These are phyloP conservation scores for Idaea biselata DNA, from an alignment of 2,888 invertebrate species.

Conservation along the genomic window DNA sequence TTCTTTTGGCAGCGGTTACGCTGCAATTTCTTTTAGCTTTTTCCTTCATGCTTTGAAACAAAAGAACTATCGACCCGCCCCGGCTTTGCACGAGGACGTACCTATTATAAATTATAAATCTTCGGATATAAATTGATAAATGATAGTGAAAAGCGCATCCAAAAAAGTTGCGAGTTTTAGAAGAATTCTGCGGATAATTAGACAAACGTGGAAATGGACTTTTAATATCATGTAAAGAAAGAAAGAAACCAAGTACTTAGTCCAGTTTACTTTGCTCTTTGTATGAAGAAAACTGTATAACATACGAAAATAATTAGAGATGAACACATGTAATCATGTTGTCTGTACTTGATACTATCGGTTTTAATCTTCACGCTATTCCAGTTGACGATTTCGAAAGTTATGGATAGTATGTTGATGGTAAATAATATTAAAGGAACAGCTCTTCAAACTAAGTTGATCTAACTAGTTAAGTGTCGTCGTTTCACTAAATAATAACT, in stretches of 20 bases:
- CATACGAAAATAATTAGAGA: not conserved
- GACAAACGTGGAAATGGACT: too few species aligned
- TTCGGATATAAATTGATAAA: too few species aligned
- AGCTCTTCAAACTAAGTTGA: not conserved
- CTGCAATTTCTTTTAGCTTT: not conserved
- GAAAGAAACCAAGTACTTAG: not conserved
- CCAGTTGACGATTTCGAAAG: constrained; percentile 29
- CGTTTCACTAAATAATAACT: not conserved
- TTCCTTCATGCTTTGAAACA: not conserved
- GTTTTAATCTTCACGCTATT: constrained; percentile 14
- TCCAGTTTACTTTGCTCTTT: not conserved
- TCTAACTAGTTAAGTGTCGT: not conserved
- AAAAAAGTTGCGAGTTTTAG: too few species aligned
- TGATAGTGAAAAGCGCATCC: too few species aligned
- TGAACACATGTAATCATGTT: not conserved
- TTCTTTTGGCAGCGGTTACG: not conserved
- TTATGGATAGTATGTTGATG: constrained; percentile 5
- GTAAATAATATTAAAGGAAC: not conserved
- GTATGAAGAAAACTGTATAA: not conserved
- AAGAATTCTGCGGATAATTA: too few species aligned
- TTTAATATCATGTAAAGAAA: not conserved
- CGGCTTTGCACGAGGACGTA: too few species aligned
- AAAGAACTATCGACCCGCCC: too few species aligned
- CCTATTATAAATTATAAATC: too few species aligned
- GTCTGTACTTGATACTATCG: not conserved